A percentile compares a stretch with the other conserved stretches of the same genome.
Evolutionary conservation across 2,797 vertebrate species (phyloP).

Genomic region (Serranus cabrilla): DNA sequence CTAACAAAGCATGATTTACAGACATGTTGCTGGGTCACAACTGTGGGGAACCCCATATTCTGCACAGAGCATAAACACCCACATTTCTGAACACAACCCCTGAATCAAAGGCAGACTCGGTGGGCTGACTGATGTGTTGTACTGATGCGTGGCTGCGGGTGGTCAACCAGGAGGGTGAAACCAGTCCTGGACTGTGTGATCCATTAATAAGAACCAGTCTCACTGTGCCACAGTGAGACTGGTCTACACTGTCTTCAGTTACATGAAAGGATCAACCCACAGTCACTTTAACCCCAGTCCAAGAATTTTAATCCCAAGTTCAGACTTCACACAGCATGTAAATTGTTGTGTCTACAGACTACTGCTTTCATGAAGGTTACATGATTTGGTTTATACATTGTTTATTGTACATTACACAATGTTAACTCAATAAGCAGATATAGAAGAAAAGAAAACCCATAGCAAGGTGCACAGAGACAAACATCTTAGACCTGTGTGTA

Average conservation of each 20-base stretch:
- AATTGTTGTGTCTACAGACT: slow-evolving; percentile 34
- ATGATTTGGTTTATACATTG: slow-evolving; percentile 13
- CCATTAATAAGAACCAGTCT: slow-evolving; percentile 91
- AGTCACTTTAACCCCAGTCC: slow-evolving; percentile 41
- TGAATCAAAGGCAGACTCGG: slow-evolving; percentile 70
- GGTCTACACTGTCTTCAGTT: slow-evolving; percentile 37
- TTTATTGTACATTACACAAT: background rate
- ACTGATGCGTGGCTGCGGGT: slow-evolving; percentile 86
- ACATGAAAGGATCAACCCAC: slow-evolving; percentile 34
- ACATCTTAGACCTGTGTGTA: background rate
- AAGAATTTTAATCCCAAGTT: slow-evolving; percentile 54
- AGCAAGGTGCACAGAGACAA: background rate
- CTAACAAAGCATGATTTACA: slow-evolving; percentile 67
- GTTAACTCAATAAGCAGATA: slow-evolving; percentile 10
- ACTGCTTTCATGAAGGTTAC: slow-evolving; percentile 19
- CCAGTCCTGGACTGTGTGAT: slow-evolving; percentile 79
- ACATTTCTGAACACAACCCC: slow-evolving; percentile 45
- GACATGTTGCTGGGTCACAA: slow-evolving; percentile 58
- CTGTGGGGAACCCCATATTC: slow-evolving; percentile 62
- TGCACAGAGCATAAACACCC: slow-evolving; percentile 67
- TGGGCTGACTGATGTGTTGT: slow-evolving; percentile 78
- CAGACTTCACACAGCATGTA: slow-evolving; percentile 27
- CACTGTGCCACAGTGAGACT: slow-evolving; percentile 63
- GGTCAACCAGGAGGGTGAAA: slow-evolving; percentile 73
- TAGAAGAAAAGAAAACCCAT: background rate